Base-by-base conservation (phyloP, 2,113 vertebrate genomes). In the Corvus hawaiiensis region DNA sequence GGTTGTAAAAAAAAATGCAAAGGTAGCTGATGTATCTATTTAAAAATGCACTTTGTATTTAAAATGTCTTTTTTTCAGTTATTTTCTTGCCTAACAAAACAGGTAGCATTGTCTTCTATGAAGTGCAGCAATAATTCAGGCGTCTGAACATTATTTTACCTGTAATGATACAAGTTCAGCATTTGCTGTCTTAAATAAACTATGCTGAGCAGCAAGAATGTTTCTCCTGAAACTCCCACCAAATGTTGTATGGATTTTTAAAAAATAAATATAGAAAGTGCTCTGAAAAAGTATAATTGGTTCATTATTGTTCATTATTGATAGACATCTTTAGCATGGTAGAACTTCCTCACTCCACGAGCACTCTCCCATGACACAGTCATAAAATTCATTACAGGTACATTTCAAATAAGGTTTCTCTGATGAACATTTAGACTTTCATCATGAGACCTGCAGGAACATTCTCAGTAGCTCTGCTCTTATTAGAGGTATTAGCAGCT, bases 301-400 rank as follows among this genome's bases (percentile, higher is more conserved):
- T 87, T 72, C 7, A 33, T 69, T 82, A 52, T 21, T 58, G 19
- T 87, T 72, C 7, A 33, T 66, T 87, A 52, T 21, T 58, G 19
- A 32, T 14, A 64, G 22, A 16, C 7, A 22, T 27, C 27, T 87
- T 89, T 43, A 54, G 56, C 13, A 28, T 0, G 0, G 17, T 24
- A 43, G 48, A 75, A 66, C 10, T 32, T 82, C 81, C 24, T 83
- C 41, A 76, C 6, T 51, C 41, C 35, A 55, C 1, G 0, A 43
- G 9, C 52, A 19, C 13, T 86, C 23, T 39, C 16, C 39, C 41
- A 39, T 11, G 1, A 48, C 9, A 33, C 10, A 11, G 10, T 37
- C 35, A 33, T 20, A 56, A 84, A 63, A 67, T 37, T 74, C 16
- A 33, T 43, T 66, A 20, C 35, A 75, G n/a, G 30, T 51, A 33